phyloP scores from a whole-genome alignment of 2,888 invertebrate genomes.

The Arctia plantaginis region DNA sequence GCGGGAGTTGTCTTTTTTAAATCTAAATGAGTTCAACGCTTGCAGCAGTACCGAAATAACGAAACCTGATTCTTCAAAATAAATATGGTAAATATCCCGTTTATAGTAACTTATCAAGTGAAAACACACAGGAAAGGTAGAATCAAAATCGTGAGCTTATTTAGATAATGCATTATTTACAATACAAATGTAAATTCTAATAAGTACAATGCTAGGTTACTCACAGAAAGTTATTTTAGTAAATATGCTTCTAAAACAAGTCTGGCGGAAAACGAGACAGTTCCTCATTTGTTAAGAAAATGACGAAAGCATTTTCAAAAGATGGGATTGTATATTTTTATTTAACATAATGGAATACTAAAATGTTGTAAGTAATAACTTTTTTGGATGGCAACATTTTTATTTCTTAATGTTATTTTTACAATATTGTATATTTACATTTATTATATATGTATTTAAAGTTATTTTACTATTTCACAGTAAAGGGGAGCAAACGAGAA shows the following conservation, averaged over 20 bases:
- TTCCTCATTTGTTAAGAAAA: not conserved
- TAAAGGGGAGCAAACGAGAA: no score
- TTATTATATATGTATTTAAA: no score
- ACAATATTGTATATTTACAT: no score
- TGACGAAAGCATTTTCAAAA: not conserved
- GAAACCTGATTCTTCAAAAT: no score
- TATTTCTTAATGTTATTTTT: constrained; percentile 4
- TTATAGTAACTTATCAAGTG: not conserved
- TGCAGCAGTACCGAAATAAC: no score
- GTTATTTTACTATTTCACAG: no score
- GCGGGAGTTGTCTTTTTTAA: no score
- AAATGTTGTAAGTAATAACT: constrained; percentile 2
- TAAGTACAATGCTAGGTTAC: not conserved
- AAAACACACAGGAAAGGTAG: not conserved
- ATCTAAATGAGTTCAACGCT: no score
- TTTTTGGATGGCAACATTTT: constrained; percentile 2
- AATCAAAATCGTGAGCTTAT: not conserved
- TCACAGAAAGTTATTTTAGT: not conserved
- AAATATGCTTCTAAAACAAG: constrained; percentile 4
- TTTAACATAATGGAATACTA: constrained; percentile 5
- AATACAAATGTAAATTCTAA: not conserved
- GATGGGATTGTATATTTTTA: not conserved
- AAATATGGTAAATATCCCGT: no score
- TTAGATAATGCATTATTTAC: not conserved
- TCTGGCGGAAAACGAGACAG: not conserved